Evolutionary conservation across 2,888 invertebrate genomes (phyloP), one percentile per base, ranked within the genome.

Genomic region (Lacanobia oleracea): DNA sequence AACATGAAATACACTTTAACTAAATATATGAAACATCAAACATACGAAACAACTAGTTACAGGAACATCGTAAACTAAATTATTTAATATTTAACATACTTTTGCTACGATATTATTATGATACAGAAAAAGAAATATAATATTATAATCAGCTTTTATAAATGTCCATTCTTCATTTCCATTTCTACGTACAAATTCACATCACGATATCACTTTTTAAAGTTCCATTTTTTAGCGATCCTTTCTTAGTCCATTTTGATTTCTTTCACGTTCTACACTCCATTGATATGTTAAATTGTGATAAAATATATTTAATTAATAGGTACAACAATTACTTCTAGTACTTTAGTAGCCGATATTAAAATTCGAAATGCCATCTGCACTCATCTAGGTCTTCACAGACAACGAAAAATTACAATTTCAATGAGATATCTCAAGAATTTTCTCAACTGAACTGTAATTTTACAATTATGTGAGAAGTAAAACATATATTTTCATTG

Each of bases 11-110:
- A 86, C 82, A 83, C 85, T 71, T 76, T 76, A 91, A 90, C 88
- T 88, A 87, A 89, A 77, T 72, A 88, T 70, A 88, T 85, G 80
- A 86, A 87, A 90, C 89, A 90, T 84, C 84, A 80, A 87, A 86
- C 85, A 84, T 83, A 79, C 71, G 77, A 88, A 88, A 87, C 86
- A 89, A 88, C 88, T 90, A 92, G 86, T 84, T 88, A 93, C 91
- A 94, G 92, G 93, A 94, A 94, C 93, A 90, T 93, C 80, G 80
- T 91, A 86, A 90, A 89, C 91, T 92, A 90, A 88, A 87, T 88
- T 87, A 87, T 84, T 85, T 86, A 88, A 86, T 82, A 87, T 86
- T 57, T 77, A 85, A 83, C 80, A 84, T 84, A 78, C 80, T 80
- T 84, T 79, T 79, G 40, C 87, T 88, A 89, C 77, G 63, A 79